Percentiles rank a stretch among this genome's conserved stretches.
Evolutionary conservation across 2,888 invertebrate species (phyloP).

Genomic region (Diplolepis rosae): DNA sequence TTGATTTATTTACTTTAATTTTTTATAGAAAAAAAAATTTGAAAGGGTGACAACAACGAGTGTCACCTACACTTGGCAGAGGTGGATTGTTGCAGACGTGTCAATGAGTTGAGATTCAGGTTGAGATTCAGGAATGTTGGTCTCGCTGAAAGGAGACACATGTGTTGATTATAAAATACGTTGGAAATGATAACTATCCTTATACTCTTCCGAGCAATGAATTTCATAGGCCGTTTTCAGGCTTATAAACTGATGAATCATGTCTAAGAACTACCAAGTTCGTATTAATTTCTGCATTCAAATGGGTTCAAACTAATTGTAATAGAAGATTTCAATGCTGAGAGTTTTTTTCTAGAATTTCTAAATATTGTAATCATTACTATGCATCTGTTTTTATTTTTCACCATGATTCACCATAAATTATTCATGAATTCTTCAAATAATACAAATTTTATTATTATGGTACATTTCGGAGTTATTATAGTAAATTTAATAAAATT

Average conservation of each 20-base stretch:
- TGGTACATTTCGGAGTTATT: background rate
- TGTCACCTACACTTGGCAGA: slow-evolving; percentile 88
- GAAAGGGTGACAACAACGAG: slow-evolving; percentile 62
- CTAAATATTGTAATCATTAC: background rate
- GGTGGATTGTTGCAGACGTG: slow-evolving; percentile 87
- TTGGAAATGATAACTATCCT: slow-evolving; percentile 31
- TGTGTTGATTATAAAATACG: slow-evolving; percentile 51
- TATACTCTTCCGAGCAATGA: slow-evolving; percentile 40
- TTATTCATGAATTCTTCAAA: background rate
- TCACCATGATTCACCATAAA: background rate
- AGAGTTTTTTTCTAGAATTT: background rate
- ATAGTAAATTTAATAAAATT: background rate
- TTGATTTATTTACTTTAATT: slow-evolving; percentile 10
- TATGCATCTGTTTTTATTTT: too few species aligned
- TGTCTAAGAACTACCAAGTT: slow-evolving; percentile 45
- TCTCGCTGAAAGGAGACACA: slow-evolving; percentile 84
- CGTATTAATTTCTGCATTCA: slow-evolving; percentile 41
- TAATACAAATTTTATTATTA: background rate
- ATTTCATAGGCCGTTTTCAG: slow-evolving; percentile 27
- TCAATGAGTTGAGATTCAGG: slow-evolving; percentile 92
- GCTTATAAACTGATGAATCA: slow-evolving; percentile 48
- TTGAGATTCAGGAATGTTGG: slow-evolving; percentile 99
- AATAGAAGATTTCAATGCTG: background rate
- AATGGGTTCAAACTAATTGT: slow-evolving; percentile 8
- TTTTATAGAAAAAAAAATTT: slow-evolving; percentile 43